Base-by-base conservation (phyloP, 2,797 vertebrate genomes). In the Sciaenops ocellatus region DNA sequence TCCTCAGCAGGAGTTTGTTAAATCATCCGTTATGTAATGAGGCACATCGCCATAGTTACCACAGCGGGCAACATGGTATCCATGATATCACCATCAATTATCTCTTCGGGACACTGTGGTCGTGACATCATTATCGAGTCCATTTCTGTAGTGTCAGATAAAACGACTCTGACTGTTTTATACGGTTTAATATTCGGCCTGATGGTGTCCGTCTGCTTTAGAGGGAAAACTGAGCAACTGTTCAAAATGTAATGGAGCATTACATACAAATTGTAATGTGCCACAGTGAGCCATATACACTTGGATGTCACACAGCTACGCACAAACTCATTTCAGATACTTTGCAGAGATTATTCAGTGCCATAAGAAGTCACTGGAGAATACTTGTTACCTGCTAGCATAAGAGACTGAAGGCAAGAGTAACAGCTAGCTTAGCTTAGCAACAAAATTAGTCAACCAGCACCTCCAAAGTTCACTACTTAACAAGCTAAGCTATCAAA, bases 21-120 rank as follows among this genome's bases (percentile, higher is more conserved):
- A 86, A 77, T 88, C 86, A 91, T 66, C 50, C 8, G 75, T 93
- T 92, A 91, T 79, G 79, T 90, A 91, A 91, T 68, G 38, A 54
- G 55, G 52, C 20, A 44, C 56, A 62, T 72, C 8, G 46, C 84
- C 64, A 80, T 79, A 68, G 74, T 66, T 56, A 93, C 90, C 82
- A 28, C 80, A 88, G 78, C 2, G 63, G 80, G 88, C 74, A 69
- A 54, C 71, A 78, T 3, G 57, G 55, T 50, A 56, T 66, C 72
- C 67, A 74, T 73, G 73, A 87, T 38, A 73, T 83, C 80, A 73
- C 28, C 64, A 12, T 57, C 50, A 81, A 84, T 80, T 61, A 85
- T 62, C 70, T 59, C 73, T 41, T 74, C 16, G 7, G 61, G 51
- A 48, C 50, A 55, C 26, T 51, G 72, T 34, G 71, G 69, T 20